A percentile compares a stretch with the other conserved stretches of the same genome.
phyloP scores from a whole-genome alignment of 2,113 vertebrate genomes.

The Spizaetus ornatus region DNA sequence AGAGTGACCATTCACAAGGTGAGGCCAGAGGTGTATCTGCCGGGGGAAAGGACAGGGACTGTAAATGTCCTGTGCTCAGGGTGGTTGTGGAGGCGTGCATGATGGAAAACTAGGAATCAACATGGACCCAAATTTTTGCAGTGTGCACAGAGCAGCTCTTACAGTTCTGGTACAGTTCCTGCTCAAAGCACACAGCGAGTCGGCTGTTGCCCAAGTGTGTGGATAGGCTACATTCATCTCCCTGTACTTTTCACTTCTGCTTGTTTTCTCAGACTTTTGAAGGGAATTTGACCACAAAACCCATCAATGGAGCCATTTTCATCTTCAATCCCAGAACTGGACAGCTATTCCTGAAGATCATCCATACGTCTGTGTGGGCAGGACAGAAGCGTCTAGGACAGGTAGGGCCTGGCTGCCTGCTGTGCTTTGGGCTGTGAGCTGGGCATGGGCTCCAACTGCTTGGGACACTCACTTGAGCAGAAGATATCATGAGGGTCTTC shows the following conservation, averaged over 20 bases:
- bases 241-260: not conserved
- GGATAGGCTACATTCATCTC: not conserved
- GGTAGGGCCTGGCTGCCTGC: conserved; percentile 64
- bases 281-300: conserved; percentile 98
- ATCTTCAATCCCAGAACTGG: conserved; percentile 99
- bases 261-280: conserved; percentile 88
- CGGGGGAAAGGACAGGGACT: not conserved
- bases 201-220: not conserved
- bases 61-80: not conserved
- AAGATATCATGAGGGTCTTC: not conserved
- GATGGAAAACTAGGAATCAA: not conserved
- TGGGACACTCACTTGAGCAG: not conserved
- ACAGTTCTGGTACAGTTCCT: accelerated
- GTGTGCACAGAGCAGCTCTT: not conserved
- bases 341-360: conserved; percentile 98
- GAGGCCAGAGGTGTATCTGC: not conserved
- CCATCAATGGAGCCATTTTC: conserved; percentile 99
- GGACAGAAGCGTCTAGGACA: conserved; percentile 98
- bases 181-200: not conserved
- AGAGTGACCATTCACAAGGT: conserved; percentile 99
- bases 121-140: not conserved
- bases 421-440: not conserved
- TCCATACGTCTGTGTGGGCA: conserved; percentile 99
- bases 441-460: not conserved
- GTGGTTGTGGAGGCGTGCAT: accelerated